Evolutionary conservation across 2,797 vertebrate species (phyloP), one percentile per base, ranked within the genome.

Genomic region (Macroramphosus scolopax): DNA sequence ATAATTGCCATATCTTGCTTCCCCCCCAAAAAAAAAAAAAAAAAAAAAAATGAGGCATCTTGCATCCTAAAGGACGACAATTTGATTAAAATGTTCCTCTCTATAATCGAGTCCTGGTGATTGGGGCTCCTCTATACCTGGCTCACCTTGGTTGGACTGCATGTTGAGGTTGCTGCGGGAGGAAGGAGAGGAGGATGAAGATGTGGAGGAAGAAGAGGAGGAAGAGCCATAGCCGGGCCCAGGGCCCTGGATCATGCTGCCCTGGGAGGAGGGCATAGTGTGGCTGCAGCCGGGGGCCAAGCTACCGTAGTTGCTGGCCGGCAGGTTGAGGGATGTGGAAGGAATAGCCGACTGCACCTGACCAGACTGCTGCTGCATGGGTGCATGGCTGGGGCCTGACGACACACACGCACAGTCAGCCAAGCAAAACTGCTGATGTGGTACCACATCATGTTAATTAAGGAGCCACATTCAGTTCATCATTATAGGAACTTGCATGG

Each of bases 121-220:
- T 8, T 36, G 5, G 29, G 30, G 20, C 37, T 52, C 37, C 24
- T 50, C 53, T 48, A 30, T 18, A 44, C 64, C 69, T 74, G 69
- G 85, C 62, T 91, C 91, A 97, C 96, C 95, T 93, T 92, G 92
- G 72, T 89, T 95, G 34, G 91, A 87, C 76, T 92, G 94, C 90
- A 96, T 92, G 92, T 92, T 96, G 90, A 97, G 92, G 87, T 95
- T 96, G 87, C 89, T 91, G 83, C 90, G 90, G 16, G 94, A 91
- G 57, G 92, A 93, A 17, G 93, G 92, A 74, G 90, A 92, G 15
- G 68, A 67, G 7, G 92, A 91, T 44, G 93, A 92, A 1, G 93
- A 64, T 12, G 63, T 91, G 81, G 90, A 92, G 14, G 80, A 69
- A 10, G 93, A 92, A 46, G 93, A 92, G 0, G 94, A 72, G 24